Percentiles rank a stretch among this genome's conserved stretches.
These are phyloP conservation scores for Eumacrocentrus americanus DNA, from an alignment of 2,888 invertebrate species.

Conservation along the genomic window DNA sequence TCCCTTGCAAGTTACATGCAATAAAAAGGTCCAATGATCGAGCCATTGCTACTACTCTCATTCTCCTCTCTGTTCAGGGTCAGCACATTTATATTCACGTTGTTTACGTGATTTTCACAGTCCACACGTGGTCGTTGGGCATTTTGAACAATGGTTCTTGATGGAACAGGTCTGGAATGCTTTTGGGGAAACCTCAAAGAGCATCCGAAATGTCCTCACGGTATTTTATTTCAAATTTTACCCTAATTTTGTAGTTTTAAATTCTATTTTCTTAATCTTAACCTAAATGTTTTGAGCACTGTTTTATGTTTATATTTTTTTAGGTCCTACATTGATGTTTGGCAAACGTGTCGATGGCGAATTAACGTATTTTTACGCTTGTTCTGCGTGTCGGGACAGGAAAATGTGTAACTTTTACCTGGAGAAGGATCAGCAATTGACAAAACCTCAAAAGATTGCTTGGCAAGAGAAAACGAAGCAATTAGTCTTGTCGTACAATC, in stretches of 20 bases:
- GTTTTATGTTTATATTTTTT: conserved; percentile 11
- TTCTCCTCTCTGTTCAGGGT: too few species aligned
- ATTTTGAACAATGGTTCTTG: conserved; percentile 25
- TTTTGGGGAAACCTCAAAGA: conserved; percentile 63
- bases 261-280: conserved; percentile 12
- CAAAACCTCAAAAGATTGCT: conserved; percentile 56
- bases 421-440: conserved; percentile 61
- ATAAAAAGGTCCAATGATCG: too few species aligned
- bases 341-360: conserved; percentile 60
- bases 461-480: conserved; percentile 64
- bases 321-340: conserved; percentile 73
- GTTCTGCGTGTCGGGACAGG: conserved; percentile 82
- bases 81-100: too few species aligned
- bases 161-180: conserved; percentile 44
- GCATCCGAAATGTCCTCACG: conserved; percentile 78
- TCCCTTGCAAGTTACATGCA: too few species aligned
- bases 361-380: conserved; percentile 74
- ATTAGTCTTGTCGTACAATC: conserved; percentile 64
- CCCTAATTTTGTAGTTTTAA: conserved; percentile 1
- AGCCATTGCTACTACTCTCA: too few species aligned
- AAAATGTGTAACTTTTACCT: conserved; percentile 78
- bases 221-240: conserved; percentile 53
- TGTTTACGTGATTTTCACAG: too few species aligned
- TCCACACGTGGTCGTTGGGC: too few species aligned
- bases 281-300: too few species aligned